Base-by-base conservation (phyloP, 2,113 vertebrate species). In the Aspidoscelis tigris region DNA sequence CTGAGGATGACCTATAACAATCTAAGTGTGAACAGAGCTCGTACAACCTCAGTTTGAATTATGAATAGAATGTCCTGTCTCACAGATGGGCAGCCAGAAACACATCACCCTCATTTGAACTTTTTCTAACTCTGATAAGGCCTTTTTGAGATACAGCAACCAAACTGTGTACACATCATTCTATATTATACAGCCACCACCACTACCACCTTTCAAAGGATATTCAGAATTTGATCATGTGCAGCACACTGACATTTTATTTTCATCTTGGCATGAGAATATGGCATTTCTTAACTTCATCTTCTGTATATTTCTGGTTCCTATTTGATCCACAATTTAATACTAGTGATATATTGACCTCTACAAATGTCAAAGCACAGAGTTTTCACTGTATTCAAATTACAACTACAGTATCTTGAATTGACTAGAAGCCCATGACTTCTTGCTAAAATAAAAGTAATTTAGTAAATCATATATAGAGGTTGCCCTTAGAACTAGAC, bases 361-460 rank as follows among this genome's bases (percentile, higher is more conserved):
- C 81, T 87, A 82, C 44, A 88, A 84, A 58, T 82, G 5, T 72
- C 89, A 87, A 88, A 88, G 86, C 26, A 77, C 7, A 64, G 26
- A 43, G 8, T 33, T 72, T 88, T 84, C 50, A 55, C 76, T 83
- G 3, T 82, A 79, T 89, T 90, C 65, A 91, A 94, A 79, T 65
- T 80, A 26, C 76, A 82, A 9, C 20, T 88, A 83, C 89, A 39
- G 81, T 64, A 16, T 1, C 76, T 76, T 82, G 75, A 69, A 58
- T 91, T 84, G 86, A 55, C 66, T 85, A 91, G 82, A 81, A 92
- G 88, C 88, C 80, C 76, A 4, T 39, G 82, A 39, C 22, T 83
- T 76, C 12, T 82, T 43, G 70, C 41, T 86, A 77, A 88, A 91
- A 24, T 84, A 86, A 92, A 92, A 90, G 68, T 76, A 88, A 80